phyloP scores from a whole-genome alignment of 1,140 invertebrate species.

The Zaprionus africanus region DNA sequence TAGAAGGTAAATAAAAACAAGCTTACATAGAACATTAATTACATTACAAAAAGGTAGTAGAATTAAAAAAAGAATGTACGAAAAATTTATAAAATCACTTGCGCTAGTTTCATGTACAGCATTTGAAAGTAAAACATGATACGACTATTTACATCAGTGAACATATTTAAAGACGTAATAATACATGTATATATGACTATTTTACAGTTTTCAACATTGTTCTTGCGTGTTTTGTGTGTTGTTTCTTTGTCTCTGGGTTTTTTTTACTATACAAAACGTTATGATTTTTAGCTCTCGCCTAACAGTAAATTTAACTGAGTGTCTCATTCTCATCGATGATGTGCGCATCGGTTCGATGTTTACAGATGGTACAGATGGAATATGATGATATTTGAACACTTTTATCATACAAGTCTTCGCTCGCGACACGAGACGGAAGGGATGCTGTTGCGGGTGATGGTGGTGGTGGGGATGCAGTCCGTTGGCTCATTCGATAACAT shows the following conservation, averaged over 20 bases:
- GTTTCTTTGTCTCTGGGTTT: conserved; percentile 23
- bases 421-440: conserved; percentile 31
- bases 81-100: conserved; percentile 59
- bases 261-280: conserved; percentile 66
- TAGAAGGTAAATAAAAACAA: conserved; percentile 51
- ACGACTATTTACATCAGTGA: conserved; percentile 75
- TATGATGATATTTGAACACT: conserved; percentile 27
- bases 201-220: conserved; percentile 70
- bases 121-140: conserved; percentile 61
- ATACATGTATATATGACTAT: conserved; percentile 65
- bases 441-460: conserved; percentile 9
- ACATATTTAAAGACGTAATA: conserved; percentile 76
- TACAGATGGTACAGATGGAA: conserved; percentile 16
- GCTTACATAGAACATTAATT: conserved; percentile 43
- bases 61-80: conserved; percentile 34
- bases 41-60: conserved; percentile 24
- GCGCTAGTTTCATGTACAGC: conserved; percentile 53
- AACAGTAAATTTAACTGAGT: conserved; percentile 55
- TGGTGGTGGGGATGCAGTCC: conserved; percentile 34
- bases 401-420: conserved; percentile 25
- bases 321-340: conserved; percentile 2
- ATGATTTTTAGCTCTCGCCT: conserved; percentile 56
- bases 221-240: conserved; percentile 35
- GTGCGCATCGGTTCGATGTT: conserved; percentile 50
- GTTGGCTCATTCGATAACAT: conserved; percentile 77